Conservation (phyloP, 2,113 vertebrate genomes). For the Sylvilagus bachmani region DNA sequence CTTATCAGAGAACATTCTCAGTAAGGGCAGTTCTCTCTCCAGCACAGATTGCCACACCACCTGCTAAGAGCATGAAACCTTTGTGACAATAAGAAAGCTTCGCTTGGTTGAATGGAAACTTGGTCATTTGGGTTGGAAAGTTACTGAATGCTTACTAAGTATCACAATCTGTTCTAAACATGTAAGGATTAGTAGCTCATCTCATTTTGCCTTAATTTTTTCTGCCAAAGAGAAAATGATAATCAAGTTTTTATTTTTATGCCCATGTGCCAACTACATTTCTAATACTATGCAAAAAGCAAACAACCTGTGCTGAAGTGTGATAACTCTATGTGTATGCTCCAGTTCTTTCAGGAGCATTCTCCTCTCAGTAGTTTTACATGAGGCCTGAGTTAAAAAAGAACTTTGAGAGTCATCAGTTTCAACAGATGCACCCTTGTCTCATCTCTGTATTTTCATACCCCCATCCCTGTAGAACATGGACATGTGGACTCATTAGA, state of each 20-base stretch:
- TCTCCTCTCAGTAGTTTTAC: neutral
- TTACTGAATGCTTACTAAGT: neutral
- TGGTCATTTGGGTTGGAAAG: neutral
- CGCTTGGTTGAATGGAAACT: neutral
- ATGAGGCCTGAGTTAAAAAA: neutral
- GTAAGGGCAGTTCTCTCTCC: neutral
- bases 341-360: neutral
- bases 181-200: neutral
- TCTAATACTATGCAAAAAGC: neutral
- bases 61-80: slow-evolving; percentile 4
- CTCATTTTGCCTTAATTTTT: neutral
- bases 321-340: neutral
- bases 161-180: neutral
- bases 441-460: neutral
- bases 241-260: neutral
- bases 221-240: neutral
- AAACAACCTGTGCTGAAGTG: neutral
- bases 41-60: neutral
- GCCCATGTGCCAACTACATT: neutral
- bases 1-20: neutral
- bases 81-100: neutral
- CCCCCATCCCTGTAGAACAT: neutral
- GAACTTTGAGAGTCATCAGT: neutral
- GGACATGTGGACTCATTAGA: neutral
- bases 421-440: slow-evolving; percentile 1